Evolutionary conservation across 2,797 vertebrate species (phyloP).

Genomic region (Rhynchonycteris naso): DNA sequence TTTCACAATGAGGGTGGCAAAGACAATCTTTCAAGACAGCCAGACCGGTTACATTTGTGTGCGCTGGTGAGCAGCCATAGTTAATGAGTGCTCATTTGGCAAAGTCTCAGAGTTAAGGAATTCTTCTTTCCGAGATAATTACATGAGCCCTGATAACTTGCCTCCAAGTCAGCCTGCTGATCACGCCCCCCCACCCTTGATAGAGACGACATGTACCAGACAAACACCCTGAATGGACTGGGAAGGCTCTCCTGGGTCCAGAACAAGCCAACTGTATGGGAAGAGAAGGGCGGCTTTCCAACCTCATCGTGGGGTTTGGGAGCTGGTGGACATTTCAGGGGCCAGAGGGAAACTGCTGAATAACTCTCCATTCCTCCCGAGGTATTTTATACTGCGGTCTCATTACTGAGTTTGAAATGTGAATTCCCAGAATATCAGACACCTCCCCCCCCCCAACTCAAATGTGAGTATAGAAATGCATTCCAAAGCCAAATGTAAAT

Average conservation of each 20-base stretch:
- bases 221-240: neutral
- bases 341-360: neutral
- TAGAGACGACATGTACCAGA: slow-evolving; percentile 45
- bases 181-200: neutral
- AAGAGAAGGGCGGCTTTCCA: neutral
- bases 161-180: slow-evolving; percentile 8
- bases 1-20: neutral
- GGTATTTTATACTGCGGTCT: neutral
- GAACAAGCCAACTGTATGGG: neutral
- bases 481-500: slow-evolving; percentile 42
- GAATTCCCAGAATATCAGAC: slow-evolving; percentile 47
- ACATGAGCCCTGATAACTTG: slow-evolving; percentile 30
- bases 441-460: neutral
- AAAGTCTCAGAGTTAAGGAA: slow-evolving; percentile 41
- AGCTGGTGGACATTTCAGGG: neutral
- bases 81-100: slow-evolving; percentile 45
- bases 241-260: neutral
- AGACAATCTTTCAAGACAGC: slow-evolving; percentile 15
- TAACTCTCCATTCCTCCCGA: neutral
- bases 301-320: neutral
- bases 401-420: neutral
- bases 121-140: slow-evolving; percentile 53
- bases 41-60: neutral
- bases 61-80: neutral
- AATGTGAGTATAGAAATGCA: neutral